A percentile compares a stretch with the other conserved stretches of the same genome.
These are phyloP conservation scores for Poeciliopsis gracilis DNA, from an alignment of 2,797 vertebrate genomes.

Conservation along the genomic window DNA sequence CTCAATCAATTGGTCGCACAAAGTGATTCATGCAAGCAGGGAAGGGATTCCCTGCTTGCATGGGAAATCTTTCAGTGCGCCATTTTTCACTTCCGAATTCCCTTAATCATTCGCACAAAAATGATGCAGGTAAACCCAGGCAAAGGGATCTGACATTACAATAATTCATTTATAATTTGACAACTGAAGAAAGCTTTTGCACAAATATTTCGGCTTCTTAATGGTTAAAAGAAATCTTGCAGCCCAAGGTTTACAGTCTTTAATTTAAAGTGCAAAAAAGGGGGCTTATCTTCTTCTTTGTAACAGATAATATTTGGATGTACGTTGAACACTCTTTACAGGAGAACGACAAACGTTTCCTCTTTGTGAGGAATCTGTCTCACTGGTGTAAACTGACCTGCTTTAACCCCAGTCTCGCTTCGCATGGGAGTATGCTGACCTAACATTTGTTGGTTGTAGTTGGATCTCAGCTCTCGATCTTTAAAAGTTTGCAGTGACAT, in stretches of 20 bases:
- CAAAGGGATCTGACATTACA: too few species aligned
- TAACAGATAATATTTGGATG: slow-evolving; percentile 17
- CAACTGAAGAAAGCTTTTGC: slow-evolving; percentile 21
- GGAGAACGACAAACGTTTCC: slow-evolving; percentile 37
- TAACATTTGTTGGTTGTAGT: not conserved
- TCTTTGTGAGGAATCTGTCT: slow-evolving; percentile 63
- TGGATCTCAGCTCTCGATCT: not conserved
- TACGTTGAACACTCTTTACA: not conserved
- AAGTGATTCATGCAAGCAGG: slow-evolving; percentile 33
- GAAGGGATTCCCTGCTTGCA: slow-evolving; percentile 67
- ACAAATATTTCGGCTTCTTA: slow-evolving; percentile 33
- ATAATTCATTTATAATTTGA: not conserved
- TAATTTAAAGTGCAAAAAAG: not conserved
- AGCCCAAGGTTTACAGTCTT: not conserved
- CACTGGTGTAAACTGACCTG: slow-evolving; percentile 50
- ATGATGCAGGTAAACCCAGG: too few species aligned
- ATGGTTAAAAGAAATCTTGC: not conserved
- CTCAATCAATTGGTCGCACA: slow-evolving; percentile 51
- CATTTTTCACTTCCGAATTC: too few species aligned
- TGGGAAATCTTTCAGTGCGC: not conserved
- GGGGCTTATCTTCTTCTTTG: slow-evolving; percentile 1
- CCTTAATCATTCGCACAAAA: too few species aligned
- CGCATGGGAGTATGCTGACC: slow-evolving; percentile 28
- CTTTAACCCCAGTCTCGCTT: slow-evolving; percentile 52
- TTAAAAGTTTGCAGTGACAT: not conserved